phyloP scores from a whole-genome alignment of 2,888 invertebrate species.

The Drosophila rubida region DNA sequence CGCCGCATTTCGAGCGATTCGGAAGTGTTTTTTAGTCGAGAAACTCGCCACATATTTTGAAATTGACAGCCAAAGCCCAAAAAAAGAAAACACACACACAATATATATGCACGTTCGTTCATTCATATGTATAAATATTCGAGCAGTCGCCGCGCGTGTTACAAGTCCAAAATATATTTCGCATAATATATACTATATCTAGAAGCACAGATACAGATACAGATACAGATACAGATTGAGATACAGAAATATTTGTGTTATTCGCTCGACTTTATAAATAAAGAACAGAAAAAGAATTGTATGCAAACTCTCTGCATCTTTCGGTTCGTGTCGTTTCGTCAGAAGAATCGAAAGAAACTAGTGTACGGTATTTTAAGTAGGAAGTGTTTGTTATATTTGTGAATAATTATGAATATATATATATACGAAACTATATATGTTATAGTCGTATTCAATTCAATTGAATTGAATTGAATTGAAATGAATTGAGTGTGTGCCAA shows the following conservation, averaged over 20 bases:
- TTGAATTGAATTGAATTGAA: constrained; percentile 7
- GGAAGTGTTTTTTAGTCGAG: constrained; percentile 60
- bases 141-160: constrained; percentile 60
- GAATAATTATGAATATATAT: constrained; percentile 18
- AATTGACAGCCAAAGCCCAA: constrained; percentile 15
- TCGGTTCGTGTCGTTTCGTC: constrained; percentile 29
- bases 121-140: constrained; percentile 9
- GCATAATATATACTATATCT: constrained; percentile 19
- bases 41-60: constrained; percentile 21
- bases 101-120: background rate
- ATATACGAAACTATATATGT: background rate
- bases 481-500: constrained; percentile 39
- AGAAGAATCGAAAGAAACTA: constrained; percentile 15
- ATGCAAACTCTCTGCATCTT: constrained; percentile 35
- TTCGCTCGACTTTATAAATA: constrained; percentile 24
- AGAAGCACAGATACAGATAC: background rate
- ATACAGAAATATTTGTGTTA: background rate
- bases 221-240: background rate
- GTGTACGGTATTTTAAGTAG: constrained; percentile 5
- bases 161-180: constrained; percentile 45
- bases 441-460: constrained; percentile 9
- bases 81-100: constrained; percentile 13
- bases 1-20: constrained; percentile 81
- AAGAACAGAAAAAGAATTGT: constrained; percentile 10
- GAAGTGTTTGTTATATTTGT: constrained; percentile 19